Conservation (phyloP, 2,888 invertebrate species). For the Rhingia rostrata region DNA sequence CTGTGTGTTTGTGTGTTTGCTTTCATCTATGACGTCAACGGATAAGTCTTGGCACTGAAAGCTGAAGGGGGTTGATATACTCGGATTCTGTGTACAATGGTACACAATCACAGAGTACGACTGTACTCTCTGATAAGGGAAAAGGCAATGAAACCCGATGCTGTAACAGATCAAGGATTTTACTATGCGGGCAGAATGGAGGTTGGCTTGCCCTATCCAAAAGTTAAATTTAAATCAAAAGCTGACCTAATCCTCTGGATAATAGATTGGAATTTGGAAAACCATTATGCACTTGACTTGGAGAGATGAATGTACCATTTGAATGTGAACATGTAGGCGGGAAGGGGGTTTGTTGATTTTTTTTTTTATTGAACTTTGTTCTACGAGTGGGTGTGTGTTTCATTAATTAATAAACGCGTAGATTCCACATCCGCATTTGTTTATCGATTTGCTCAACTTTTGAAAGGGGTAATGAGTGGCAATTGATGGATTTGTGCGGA, state of each 20-base stretch:
- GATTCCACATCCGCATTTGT: not conserved
- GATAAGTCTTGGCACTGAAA: conserved; percentile 36
- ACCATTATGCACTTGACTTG: conserved; percentile 2
- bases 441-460: not conserved
- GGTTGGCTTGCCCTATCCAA: not conserved
- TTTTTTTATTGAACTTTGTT: not conserved
- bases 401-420: not conserved
- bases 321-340: not conserved
- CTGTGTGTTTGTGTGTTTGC: conserved; percentile 34
- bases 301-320: not conserved
- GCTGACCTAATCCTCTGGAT: conserved; percentile 44
- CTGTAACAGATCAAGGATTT: conserved; percentile 20
- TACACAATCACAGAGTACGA: conserved; percentile 20
- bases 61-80: not conserved
- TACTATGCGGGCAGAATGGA: not conserved
- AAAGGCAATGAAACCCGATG: conserved; percentile 36
- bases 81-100: not conserved
- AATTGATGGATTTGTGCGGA: not conserved
- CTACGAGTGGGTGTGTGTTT: not conserved
- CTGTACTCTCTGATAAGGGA: conserved; percentile 18
- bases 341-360: not conserved
- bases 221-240: conserved; percentile 54
- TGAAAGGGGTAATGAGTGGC: not conserved
- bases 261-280: conserved; percentile 21
- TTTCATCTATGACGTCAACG: conserved; percentile 66